Evolutionary conservation across 2,113 vertebrate genomes (phyloP).

Genomic region (Lathamus discolor): DNA sequence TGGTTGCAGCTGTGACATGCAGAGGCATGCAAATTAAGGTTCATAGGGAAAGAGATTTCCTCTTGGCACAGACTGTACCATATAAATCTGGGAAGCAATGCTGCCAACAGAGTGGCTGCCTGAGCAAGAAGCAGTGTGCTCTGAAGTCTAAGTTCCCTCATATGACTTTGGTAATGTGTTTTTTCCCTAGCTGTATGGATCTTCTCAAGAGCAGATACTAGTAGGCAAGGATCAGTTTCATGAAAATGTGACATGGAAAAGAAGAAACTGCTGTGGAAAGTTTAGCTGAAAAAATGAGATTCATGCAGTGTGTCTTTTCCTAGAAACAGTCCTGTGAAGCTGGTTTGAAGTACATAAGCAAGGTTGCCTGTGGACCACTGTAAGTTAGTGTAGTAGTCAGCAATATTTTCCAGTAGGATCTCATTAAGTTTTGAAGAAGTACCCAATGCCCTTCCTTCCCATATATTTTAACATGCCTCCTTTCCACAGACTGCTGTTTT

Average conservation of each 20-base stretch:
- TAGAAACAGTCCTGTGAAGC: neutral
- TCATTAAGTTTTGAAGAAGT: neutral
- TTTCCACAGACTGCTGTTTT: neutral
- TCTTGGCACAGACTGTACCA: rapidly evolving
- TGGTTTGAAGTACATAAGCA: neutral
- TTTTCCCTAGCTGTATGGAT: neutral
- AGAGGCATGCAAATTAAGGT: neutral
- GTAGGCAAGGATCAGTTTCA: neutral
- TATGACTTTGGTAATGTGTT: neutral
- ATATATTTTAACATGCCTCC: neutral
- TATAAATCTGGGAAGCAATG: neutral
- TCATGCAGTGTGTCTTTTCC: neutral
- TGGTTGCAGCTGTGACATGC: neutral
- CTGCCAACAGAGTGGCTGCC: neutral
- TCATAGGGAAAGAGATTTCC: neutral
- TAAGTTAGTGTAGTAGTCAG: neutral
- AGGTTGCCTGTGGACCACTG: neutral
- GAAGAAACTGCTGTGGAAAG: neutral
- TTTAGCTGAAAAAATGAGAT: neutral
- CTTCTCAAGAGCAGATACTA: neutral
- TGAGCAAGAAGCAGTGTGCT: neutral
- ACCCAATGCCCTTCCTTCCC: neutral
- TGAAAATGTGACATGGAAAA: neutral
- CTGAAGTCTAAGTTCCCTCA: neutral
- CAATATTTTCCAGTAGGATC: neutral